Evolutionary conservation across 2,888 invertebrate species (phyloP), one percentile per base, ranked within the genome.

Genomic region (Rotaria socialis): DNA sequence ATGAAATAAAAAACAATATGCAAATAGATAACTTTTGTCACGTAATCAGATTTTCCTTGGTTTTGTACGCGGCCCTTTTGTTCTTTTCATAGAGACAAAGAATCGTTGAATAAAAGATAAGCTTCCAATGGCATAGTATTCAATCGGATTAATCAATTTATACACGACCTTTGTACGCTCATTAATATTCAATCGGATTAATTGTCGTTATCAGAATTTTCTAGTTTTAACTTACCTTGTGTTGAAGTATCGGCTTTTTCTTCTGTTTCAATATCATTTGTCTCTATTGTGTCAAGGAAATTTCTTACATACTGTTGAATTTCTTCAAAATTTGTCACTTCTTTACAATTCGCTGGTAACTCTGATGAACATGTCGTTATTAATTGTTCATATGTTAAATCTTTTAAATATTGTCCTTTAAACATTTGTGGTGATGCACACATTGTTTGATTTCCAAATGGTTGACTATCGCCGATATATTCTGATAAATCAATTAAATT

Each of bases 341-440:
- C 80, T 80, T 47, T 24, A 80, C 80, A 80, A 80, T 80, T 24
- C 47, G 19, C n/a, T 43, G 80, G 80, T n/a, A 80, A 80, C 1
- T 43, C 22, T 41, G 4, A 6, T 47, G 80, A 80, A n/a, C 80
- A 80, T 24, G 43, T 43, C 6, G 47, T 41, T 2, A 80, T 5
- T 47, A 80, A 80, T 80, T 80, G 47, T 80, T 80, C 80, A 80
- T 47, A 80, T 10, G 80, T 80, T 80, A 80, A 80, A 80, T 43
- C n/a, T 24, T 14, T 80, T 80, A 80, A 47, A 11, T 35, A 80
- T 47, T 10, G 5, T 5, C n/a, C 80, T n/a, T 80, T 24, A n/a
- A 24, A 43, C n/a, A 4, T 24, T 3, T 24, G 0, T 43, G 80
- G 80, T 80, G 80, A 47, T n/a, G 80, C 24, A 47, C 80, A 80